Base-by-base conservation (phyloP, 2,797 vertebrate species). In the Notoglanidium macrostoma region DNA sequence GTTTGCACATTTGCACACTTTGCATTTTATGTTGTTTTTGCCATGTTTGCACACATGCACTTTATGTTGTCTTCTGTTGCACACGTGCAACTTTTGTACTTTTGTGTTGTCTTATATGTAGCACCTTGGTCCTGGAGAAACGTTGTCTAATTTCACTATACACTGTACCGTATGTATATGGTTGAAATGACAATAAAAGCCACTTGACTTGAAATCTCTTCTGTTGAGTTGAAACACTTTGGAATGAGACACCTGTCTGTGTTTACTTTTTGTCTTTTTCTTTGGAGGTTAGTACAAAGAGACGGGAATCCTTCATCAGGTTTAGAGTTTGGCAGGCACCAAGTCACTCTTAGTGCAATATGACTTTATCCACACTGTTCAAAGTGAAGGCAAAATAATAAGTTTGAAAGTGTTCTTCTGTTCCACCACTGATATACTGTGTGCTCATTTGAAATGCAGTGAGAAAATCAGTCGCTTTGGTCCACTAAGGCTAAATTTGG, bases 271-370 rank as follows among this genome's bases (percentile, higher is more conserved):
- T 83, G 84, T 88, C 87, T 80, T 88, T 82, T 87, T 88, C 89
- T 90, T 89, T 90, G 88, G 87, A 89, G 61, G 21, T 73, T 55
- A 59, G 61, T 86, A 89, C 83, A 81, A 83, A 83, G 57, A 85
- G 84, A 87, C 87, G 74, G 44, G 68, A 80, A 77, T 76, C 68
- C 26, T 74, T 67, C 26, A n/a, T 81, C 57, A 32, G 26, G 59
- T 59, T 32, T 84, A 7, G 57, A 40, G 63, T 85, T 86, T 67
- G 82, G 65, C 79, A 85, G 85, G n/a, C 57, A 86, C 84, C 80
- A 77, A 55, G 32, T 55, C 73, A 44, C 79, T 55, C 44, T 72
- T 84, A 54, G 84, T 26, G 76, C 32, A 59, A 46, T 8, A 35
- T 32, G 65, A 68, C 81, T 77, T 67, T 1, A 80, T 49, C 51